These are phyloP conservation scores for Herminia tarsipennalis DNA, from an alignment of 2,888 invertebrate genomes.

Conservation along the genomic window DNA sequence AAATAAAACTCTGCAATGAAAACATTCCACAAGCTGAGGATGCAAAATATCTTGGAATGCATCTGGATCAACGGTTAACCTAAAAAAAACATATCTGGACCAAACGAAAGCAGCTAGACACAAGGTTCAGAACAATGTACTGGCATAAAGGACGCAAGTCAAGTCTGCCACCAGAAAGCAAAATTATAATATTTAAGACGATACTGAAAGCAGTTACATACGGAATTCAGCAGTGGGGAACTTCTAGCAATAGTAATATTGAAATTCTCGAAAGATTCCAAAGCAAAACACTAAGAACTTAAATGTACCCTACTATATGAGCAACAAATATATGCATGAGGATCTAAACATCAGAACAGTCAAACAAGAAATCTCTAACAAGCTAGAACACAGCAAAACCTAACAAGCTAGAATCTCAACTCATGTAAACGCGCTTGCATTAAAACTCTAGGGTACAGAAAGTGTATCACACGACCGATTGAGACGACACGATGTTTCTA, in stretches of 20 bases:
- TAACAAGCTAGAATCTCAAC: too few relatives aligned
- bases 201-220: slow-evolving; percentile 27
- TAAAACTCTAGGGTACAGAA: too few relatives aligned
- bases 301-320: background rate
- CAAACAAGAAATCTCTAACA: background rate
- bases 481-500: too few relatives aligned
- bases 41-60: too few relatives aligned
- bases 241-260: too few relatives aligned
- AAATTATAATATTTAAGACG: slow-evolving; percentile 15
- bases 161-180: slow-evolving; percentile 8
- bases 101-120: slow-evolving; percentile 18
- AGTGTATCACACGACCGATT: too few relatives aligned
- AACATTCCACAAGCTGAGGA: slow-evolving; percentile 10
- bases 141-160: slow-evolving; percentile 20
- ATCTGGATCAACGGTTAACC: slow-evolving; percentile 19
- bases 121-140: slow-evolving; percentile 5
- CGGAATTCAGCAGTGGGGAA: slow-evolving; percentile 26
- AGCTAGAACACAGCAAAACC: too few relatives aligned
- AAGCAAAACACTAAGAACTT: background rate
- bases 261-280: slow-evolving; percentile 1
- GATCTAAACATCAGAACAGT: background rate
- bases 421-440: too few relatives aligned
- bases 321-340: background rate
- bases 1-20: too few relatives aligned
- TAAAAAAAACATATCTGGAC: slow-evolving; percentile 31